Base-by-base conservation (phyloP, 2,888 invertebrate genomes). In the Pegoplata infirma region DNA sequence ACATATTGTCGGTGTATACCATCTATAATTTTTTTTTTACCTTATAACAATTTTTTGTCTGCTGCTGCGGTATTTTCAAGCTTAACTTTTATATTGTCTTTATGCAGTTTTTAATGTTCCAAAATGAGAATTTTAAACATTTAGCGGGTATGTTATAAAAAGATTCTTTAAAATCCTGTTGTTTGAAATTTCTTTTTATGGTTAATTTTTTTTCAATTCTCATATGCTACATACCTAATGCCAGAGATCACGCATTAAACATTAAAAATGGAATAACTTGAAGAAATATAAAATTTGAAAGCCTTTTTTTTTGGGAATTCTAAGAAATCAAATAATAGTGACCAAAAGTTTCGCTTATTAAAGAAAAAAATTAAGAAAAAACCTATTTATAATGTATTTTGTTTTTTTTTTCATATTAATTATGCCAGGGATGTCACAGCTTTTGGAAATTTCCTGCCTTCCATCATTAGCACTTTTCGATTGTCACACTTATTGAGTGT, bases 61-160 rank as follows among this genome's bases (percentile, higher is more conserved):
- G 61, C 49, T n/a, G 5, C n/a, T 49, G 19, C 19, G 55, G 47
- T 40, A 68, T 63, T 55, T 56, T 46, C 5, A 25, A 67, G 47
- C 36, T 47, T 55, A 40, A 55, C 19, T 68, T 75, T 21, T 36
- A 17, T 64, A 58, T 44, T 21, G 19, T 49, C 55, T 61, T 56
- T 56, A 5, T 19, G 19, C 25, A 5, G 16, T 12, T 47, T 59
- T 74, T 46, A 17, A 51, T 14, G 28, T 16, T 16, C 0, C 10
- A 17, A 25, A 44, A 58, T 21, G 23, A 49, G 55, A 68, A 56
- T 68, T 63, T 68, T 17, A 75, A 71, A 66, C 46, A 59, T 75
- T 75, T 67, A 17, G 49, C 71, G 71, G 66, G 5, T 67, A 67
- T 79, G 59, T 79, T 79, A 69, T 74, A 66, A 69, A 59, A 59